Evolutionary conservation across 30 jellyfish, hydroid and myxozoan species (phyloP), one percentile per base, ranked within the genome.

Genomic region (Hydractinia symbiolongicarpus): DNA sequence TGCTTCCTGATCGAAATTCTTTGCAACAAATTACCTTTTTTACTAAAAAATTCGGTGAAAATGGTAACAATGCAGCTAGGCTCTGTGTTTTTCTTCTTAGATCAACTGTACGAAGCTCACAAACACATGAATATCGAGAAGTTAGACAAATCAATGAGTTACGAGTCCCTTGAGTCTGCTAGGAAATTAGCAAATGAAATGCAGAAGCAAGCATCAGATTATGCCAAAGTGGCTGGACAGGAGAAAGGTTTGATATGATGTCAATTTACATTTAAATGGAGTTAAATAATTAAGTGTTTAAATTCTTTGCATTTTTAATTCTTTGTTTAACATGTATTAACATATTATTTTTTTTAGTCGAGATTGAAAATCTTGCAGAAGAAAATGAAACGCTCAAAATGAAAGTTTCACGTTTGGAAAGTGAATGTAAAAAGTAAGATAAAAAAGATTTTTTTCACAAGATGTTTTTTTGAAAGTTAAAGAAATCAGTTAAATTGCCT

Each of bases 361-460:
- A 62, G 11, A 30, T 20, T 60, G 52, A 54, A 20, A 40, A 20
- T 20, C 79, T 79, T 5, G 61, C 21, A 49, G 84, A 79, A 50
- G 87, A 79, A 79, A 79, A 79, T 66, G 79, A 79, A 66, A 58
- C 87, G 0, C 57, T 79, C 50, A 52, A 61, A 60, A 61, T 58
- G 84, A 79, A 79, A 56, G 61, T 79, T 1, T 19, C 16, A 30
- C 68, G 84, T 20, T n/a, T 79, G 8, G 87, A 79, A 6, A 61
- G 61, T 79, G 87, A 79, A 30, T 79, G 84, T 21, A 79, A 79
- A 60, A 19, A 10, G 87, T 79, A 79, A 61, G 87, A 61, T 0
- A 64, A 64, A 6, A 11, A 0, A 11, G 69, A 58, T 58, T 30
- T 30, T 30, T n/a, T n/a, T n/a, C n/a, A n/a, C n/a, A n/a, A 2